A percentile compares a stretch with the other conserved stretches of the same genome.
Conservation (phyloP, 1,140 invertebrate genomes). For the Dinoponera quadriceps region DNA sequence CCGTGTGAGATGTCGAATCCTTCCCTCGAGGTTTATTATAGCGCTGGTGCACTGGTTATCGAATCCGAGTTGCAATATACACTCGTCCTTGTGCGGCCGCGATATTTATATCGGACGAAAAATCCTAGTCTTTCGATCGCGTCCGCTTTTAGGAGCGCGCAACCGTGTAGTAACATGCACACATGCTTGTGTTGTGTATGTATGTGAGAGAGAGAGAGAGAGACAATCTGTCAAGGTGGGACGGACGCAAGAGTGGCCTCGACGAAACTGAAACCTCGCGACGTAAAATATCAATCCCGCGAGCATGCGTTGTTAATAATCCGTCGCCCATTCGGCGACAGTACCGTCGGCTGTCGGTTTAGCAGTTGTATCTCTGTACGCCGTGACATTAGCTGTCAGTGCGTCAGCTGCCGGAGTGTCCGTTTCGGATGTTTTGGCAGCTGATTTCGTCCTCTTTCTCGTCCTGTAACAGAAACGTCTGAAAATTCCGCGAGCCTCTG, state of each 20-base stretch:
- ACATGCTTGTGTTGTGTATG: too few species aligned
- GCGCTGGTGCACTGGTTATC: constrained; percentile 31
- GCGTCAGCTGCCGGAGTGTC: constrained; percentile 70
- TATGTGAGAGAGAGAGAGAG: too few species aligned
- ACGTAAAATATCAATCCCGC: constrained; percentile 49
- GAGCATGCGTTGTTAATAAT: background rate
- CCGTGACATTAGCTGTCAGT: constrained; percentile 67
- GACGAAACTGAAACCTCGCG: constrained; percentile 8
- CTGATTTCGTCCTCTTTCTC: constrained; percentile 70
- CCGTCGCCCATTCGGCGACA: constrained; percentile 44
- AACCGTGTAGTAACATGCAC: too few species aligned
- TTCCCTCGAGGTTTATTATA: constrained; percentile 45
- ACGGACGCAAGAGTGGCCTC: background rate
- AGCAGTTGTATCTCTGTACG: constrained; percentile 39
- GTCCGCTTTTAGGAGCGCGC: background rate
- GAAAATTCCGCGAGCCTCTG: background rate
- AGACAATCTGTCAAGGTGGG: background rate
- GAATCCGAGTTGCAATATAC: constrained; percentile 21
- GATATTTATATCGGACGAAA: constrained; percentile 51
- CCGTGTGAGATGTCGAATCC: too few species aligned
- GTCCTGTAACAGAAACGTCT: constrained; percentile 39
- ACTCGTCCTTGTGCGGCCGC: constrained; percentile 38
- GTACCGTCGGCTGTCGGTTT: too few species aligned
- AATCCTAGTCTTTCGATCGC: constrained; percentile 6
- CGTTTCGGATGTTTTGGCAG: constrained; percentile 75